Percentiles rank a stretch among this genome's conserved stretches.
Conservation (phyloP, 2,113 vertebrate genomes). For the Carettochelys insculpta region DNA sequence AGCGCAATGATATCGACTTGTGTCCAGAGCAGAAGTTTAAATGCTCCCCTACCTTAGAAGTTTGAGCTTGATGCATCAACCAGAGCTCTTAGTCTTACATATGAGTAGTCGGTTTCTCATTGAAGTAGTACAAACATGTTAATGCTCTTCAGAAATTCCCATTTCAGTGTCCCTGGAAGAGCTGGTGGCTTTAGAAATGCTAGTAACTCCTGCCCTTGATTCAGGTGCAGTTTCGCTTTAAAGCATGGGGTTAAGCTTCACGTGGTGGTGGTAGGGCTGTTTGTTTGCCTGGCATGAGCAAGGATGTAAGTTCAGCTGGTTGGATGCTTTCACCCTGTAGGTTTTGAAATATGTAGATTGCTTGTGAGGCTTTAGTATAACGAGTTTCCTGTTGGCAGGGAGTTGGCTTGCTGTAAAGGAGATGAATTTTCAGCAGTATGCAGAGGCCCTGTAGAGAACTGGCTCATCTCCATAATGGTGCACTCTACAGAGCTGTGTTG, state of each 20-base stretch:
- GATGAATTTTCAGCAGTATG: neutral
- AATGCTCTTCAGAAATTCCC: no score
- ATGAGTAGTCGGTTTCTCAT: neutral
- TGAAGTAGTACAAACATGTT: neutral
- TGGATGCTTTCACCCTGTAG: neutral
- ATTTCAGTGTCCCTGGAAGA: no score
- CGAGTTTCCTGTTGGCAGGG: neutral
- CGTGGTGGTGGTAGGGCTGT: no score
- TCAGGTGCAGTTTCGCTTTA: no score
- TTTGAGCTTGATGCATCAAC: neutral
- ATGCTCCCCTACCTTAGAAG: no score
- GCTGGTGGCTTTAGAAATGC: neutral
- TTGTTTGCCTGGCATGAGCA: neutral
- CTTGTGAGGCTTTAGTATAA: neutral
- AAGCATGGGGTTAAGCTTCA: no score
- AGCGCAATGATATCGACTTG: no score
- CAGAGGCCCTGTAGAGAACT: neutral
- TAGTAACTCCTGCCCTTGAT: neutral
- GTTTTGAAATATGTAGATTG: neutral
- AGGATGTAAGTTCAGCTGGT: neutral
- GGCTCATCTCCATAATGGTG: neutral
- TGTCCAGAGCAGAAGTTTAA: no score
- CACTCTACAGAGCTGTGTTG: neutral
- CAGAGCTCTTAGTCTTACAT: neutral
- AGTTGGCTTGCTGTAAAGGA: neutral